These are phyloP conservation scores for Bos javanicus DNA, from an alignment of 2,113 vertebrate species.

Conservation along the genomic window DNA sequence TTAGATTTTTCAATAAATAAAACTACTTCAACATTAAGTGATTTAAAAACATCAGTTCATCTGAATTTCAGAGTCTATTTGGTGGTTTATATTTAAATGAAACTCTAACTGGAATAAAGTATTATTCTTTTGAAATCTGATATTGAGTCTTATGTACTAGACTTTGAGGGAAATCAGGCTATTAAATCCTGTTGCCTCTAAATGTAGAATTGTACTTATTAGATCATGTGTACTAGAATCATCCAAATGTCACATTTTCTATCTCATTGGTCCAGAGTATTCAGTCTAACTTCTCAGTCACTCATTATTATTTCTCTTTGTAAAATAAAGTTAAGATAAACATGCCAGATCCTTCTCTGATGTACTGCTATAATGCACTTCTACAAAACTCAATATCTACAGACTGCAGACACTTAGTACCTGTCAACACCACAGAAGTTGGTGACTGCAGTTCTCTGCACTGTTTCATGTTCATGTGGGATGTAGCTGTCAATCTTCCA, in stretches of 20 bases:
- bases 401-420: neutral
- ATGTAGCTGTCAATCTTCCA: no score
- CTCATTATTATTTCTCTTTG: no score
- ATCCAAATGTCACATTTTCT: no score
- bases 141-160: neutral
- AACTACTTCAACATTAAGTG: neutral
- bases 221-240: neutral
- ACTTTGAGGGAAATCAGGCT: neutral
- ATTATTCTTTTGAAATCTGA: neutral
- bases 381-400: no score
- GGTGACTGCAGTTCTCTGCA: no score
- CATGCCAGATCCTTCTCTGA: no score
- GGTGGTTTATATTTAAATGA: neutral
- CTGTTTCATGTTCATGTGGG: no score
- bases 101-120: neutral
- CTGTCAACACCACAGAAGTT: neutral
- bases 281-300: no score
- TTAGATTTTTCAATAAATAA: neutral
- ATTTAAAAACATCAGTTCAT: neutral
- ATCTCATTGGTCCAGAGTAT: no score
- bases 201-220: neutral
- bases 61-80: neutral
- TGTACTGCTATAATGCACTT: no score
- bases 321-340: no score
- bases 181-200: neutral